These are phyloP conservation scores for Falco punctatus DNA, from an alignment of 2,113 vertebrate species.

Conservation along the genomic window DNA sequence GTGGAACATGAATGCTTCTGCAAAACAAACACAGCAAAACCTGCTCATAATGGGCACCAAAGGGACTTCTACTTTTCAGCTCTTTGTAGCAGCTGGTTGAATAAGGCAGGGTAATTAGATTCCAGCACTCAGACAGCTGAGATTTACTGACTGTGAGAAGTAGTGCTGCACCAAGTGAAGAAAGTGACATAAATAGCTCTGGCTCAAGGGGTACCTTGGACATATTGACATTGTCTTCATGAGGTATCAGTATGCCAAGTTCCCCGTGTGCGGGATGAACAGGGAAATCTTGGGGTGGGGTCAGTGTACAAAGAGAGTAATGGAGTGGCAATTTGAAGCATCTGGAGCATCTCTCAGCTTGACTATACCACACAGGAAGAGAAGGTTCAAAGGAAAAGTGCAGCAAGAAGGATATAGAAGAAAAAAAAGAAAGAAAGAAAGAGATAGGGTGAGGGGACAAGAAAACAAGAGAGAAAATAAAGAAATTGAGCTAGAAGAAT, in stretches of 20 bases:
- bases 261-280: neutral
- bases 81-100: slow-evolving; percentile 1
- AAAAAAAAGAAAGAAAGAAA: neutral
- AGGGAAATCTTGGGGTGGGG: neutral
- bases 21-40: neutral
- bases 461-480: neutral
- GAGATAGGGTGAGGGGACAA: no score
- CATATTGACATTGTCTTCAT: neutral
- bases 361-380: neutral
- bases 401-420: neutral
- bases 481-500: neutral
- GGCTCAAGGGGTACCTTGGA: neutral
- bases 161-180: neutral
- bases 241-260: neutral
- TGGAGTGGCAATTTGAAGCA: neutral
- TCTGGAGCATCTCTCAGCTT: neutral
- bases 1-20: neutral
- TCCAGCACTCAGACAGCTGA: neutral
- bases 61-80: neutral
- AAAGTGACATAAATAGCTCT: neutral
- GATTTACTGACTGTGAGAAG: neutral
- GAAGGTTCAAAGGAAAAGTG: neutral
- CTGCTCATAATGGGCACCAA: neutral
- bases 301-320: neutral
- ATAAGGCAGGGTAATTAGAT: slow-evolving; percentile 3